These are phyloP conservation scores for Hyppa rectilinea DNA, from an alignment of 2,888 invertebrate genomes.

Conservation along the genomic window DNA sequence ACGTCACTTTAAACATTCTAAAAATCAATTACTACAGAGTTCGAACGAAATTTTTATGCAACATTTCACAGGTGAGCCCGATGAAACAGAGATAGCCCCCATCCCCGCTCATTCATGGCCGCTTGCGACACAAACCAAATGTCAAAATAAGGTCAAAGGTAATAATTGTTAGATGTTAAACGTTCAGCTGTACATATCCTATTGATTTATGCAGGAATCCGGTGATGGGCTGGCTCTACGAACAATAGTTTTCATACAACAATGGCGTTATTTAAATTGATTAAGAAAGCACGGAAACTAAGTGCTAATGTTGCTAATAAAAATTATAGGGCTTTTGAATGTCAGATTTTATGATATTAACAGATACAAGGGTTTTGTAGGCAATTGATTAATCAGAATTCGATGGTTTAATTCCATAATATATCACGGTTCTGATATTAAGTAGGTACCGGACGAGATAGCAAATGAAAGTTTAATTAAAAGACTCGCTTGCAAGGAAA, in stretches of 20 bases:
- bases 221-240: conserved; percentile 73
- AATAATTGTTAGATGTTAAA: conserved; percentile 82
- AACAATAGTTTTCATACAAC: conserved; percentile 63
- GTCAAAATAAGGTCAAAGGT: conserved; percentile 90
- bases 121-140: conserved; percentile 88
- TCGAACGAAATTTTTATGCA: conserved; percentile 53
- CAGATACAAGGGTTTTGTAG: not conserved
- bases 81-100: conserved; percentile 74
- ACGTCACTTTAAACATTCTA: not conserved
- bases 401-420: not conserved
- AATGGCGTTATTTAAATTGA: conserved; percentile 54
- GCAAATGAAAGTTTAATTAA: not conserved
- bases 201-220: conserved; percentile 86
- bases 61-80: conserved; percentile 61
- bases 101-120: conserved; percentile 80
- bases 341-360: not conserved
- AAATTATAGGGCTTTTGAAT: not conserved
- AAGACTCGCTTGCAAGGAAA: not conserved
- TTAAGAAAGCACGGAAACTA: conserved; percentile 46
- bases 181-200: conserved; percentile 58
- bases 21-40: conserved; percentile 14
- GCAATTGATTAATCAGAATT: not conserved
- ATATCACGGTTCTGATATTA: not conserved
- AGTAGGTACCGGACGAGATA: not conserved
- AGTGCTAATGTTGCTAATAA: conserved; percentile 40